phyloP scores from a whole-genome alignment of 2,797 vertebrate genomes.

The Dendrocincla fuliginosa region DNA sequence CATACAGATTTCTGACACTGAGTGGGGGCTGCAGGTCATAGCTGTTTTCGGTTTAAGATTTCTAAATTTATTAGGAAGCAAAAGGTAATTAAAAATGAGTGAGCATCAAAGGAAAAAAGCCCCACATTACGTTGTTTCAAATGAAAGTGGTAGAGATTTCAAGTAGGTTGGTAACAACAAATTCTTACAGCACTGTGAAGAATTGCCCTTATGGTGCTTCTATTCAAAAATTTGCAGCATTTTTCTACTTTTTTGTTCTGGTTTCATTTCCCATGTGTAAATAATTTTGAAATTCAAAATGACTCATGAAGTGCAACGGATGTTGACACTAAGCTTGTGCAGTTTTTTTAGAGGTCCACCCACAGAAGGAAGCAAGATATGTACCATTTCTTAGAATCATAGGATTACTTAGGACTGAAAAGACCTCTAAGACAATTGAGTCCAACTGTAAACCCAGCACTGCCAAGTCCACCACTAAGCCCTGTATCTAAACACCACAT shows the following conservation, averaged over 20 bases:
- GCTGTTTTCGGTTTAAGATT: not conserved
- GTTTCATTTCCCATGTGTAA: not conserved
- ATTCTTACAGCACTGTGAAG: not conserved
- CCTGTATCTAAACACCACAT: not conserved
- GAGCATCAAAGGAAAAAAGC: not conserved
- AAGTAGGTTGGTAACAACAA: not conserved
- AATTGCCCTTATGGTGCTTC: not conserved
- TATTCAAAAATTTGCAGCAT: not conserved
- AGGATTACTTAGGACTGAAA: not conserved
- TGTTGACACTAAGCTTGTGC: not conserved
- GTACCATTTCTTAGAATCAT: not conserved
- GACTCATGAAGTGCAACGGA: not conserved
- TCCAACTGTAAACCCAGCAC: not conserved
- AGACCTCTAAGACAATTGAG: not conserved
- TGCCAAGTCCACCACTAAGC: not conserved
- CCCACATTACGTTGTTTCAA: not conserved
- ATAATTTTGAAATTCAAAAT: not conserved
- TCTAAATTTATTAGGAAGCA: not conserved
- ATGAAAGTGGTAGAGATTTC: not conserved
- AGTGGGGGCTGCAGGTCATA: not conserved
- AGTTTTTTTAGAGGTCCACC: not conserved
- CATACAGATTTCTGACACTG: not conserved
- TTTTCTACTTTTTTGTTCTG: not conserved
- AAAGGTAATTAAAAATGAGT: slow-evolving; percentile 5
- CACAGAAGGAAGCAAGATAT: not conserved